Conservation (phyloP, 2,797 vertebrate genomes). For the Pseudopleuronectes americanus region DNA sequence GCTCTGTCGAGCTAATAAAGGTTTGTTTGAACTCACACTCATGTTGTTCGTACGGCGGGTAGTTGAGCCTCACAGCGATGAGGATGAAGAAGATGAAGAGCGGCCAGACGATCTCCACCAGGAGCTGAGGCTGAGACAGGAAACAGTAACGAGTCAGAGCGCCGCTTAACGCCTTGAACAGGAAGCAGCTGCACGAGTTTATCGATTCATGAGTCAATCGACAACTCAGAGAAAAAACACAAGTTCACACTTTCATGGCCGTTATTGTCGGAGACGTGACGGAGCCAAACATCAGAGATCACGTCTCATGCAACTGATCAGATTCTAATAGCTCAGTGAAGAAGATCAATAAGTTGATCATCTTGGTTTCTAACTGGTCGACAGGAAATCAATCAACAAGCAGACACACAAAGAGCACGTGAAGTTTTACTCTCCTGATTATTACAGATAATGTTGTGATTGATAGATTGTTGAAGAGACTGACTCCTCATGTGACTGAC, state of each 20-base stretch:
- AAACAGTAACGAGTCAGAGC: background rate
- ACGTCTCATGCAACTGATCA: background rate
- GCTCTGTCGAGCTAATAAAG: too few species aligned
- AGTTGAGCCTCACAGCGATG: slow-evolving; percentile 92
- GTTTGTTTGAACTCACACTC: slow-evolving; percentile 88
- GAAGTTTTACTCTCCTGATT: too few species aligned
- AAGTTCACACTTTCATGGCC: too few species aligned
- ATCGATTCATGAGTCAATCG: background rate
- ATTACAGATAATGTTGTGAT: too few species aligned
- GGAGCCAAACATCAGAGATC: background rate
- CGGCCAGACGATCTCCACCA: slow-evolving; percentile 95
- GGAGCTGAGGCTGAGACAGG: slow-evolving; percentile 88
- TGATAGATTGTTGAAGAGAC: too few species aligned
- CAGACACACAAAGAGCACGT: too few species aligned
- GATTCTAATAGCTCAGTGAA: too few species aligned
- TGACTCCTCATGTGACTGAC: slow-evolving; percentile 77
- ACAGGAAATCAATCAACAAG: too few species aligned
- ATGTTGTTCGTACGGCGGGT: slow-evolving; percentile 96
- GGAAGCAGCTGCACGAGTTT: background rate
- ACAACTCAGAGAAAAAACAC: too few species aligned
- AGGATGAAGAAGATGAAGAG: slow-evolving; percentile 98
- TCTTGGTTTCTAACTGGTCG: too few species aligned
- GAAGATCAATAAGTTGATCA: too few species aligned
- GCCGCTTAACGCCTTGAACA: background rate
- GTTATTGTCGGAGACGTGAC: too few species aligned